Conservation (phyloP, 2,797 vertebrate species). For the Coccyzus lansbergi region DNA sequence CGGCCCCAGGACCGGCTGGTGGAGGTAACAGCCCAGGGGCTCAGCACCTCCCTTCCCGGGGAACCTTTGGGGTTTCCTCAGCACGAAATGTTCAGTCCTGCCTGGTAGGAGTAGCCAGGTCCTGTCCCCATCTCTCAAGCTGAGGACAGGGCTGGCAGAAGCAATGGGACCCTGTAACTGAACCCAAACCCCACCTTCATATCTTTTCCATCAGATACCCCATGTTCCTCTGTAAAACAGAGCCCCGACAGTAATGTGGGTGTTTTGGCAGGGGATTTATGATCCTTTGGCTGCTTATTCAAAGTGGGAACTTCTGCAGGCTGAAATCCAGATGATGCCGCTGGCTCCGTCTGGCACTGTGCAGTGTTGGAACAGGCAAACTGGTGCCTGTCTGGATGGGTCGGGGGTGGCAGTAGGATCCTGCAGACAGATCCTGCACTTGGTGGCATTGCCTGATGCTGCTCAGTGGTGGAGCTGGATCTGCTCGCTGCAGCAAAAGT, state of each 20-base stretch:
- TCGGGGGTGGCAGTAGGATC: no score
- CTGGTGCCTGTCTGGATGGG: no score
- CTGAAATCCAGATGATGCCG: neutral
- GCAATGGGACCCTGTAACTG: neutral
- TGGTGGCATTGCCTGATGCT: no score
- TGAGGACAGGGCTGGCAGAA: neutral
- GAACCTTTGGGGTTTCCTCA: neutral
- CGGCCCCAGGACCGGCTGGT: constrained; percentile 88
- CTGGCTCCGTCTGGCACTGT: neutral
- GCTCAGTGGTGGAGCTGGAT: no score
- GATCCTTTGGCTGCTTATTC: neutral
- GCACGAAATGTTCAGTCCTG: neutral
- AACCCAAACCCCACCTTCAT: fast-evolving
- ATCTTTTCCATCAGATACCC: neutral
- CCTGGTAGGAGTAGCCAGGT: neutral
- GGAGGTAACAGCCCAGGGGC: constrained; percentile 74
- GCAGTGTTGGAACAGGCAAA: no score
- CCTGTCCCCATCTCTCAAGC: neutral
- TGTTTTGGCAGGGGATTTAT: neutral
- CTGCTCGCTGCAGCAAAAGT: no score
- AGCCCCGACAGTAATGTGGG: fast-evolving
- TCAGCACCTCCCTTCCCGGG: neutral
- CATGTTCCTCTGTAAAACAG: fast-evolving
- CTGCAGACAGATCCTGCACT: no score
- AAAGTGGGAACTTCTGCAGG: fast-evolving